Base-by-base conservation (phyloP, 2,113 vertebrate species). In the Orycteropus afer region DNA sequence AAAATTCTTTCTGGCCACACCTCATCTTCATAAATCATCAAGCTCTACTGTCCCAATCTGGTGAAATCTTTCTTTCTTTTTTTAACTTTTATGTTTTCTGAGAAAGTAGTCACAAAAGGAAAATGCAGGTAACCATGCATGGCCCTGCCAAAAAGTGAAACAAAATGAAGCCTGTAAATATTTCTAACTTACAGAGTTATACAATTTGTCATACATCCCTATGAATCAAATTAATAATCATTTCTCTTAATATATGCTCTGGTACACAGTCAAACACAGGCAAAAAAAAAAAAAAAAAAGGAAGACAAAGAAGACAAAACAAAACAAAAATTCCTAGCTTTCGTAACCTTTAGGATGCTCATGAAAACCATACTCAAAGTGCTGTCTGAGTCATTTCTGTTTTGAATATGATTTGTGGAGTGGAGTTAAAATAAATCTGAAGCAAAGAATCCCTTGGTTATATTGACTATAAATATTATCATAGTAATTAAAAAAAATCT, bases 361-460 rank as follows among this genome's bases (percentile, higher is more conserved):
- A 55, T 88, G 73, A 85, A 88, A 96, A 88, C n/a, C 53, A 55
- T 65, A 61, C 29, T 95, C 59, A 53, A 29, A 83, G 34, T 55
- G 49, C 69, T 2, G 0, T 85, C 49, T 93, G 82, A 92, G 55
- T 82, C 89, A 89, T 59, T 94, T 73, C 67, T n/a, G 40, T 45
- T 97, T 96, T 94, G 61, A 59, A 73, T 87, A 67, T 96, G 89
- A 94, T 95, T 90, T 90, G 67, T 79, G 11, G 67, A 91, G 67
- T 93, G 86, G 27, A 86, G n/a, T 85, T 80, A 93, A 94, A 84
- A 92, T 93, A 89, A 91, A 73, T 94, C 42, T 89, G 67, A 96
- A 91, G 73, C 42, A 51, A 82, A 92, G 92, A 96, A 87, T n/a
- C n/a, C 47, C 69, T 91, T 86, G 77, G 83, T 93, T 91, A 37